Percentiles rank a stretch among this genome's conserved stretches.
Conservation (phyloP, 1,140 invertebrate genomes). For the Leptinotarsa lineolata region DNA sequence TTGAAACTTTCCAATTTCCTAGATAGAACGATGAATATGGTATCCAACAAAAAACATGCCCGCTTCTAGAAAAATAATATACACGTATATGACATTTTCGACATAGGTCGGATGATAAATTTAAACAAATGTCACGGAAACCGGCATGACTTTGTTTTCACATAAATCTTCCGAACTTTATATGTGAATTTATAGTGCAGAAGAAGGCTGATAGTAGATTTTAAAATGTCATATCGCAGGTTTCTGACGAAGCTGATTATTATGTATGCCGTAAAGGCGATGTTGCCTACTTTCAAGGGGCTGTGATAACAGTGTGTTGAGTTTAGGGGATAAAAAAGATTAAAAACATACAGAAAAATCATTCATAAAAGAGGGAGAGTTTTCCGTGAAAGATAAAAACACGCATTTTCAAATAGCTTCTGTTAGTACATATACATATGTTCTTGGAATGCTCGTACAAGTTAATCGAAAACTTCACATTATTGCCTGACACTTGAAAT, state of each 20-base stretch:
- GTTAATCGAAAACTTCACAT: too few species aligned
- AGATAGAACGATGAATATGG: not conserved
- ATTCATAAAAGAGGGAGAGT: too few species aligned
- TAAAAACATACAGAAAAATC: not conserved
- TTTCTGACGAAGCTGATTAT: conserved; percentile 13
- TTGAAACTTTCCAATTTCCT: not conserved
- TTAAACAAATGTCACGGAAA: conserved; percentile 23
- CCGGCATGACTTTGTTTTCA: conserved; percentile 19
- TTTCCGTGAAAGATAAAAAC: too few species aligned
- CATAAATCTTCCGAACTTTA: conserved; percentile 24
- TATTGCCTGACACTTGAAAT: too few species aligned
- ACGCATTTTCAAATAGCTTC: too few species aligned
- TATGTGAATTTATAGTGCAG: conserved; percentile 24
- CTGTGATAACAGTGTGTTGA: too few species aligned
- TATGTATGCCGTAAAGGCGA: not conserved
- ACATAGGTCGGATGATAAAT: conserved; percentile 27
- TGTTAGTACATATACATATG: too few species aligned
- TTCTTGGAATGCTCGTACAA: too few species aligned
- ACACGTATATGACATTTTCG: conserved; percentile 17
- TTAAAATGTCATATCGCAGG: conserved; percentile 24
- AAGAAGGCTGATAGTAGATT: conserved; percentile 25
- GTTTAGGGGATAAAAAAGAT: too few species aligned
- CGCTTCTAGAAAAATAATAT: not conserved
- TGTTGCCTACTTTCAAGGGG: not conserved
- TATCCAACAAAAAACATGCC: not conserved